phyloP scores from a whole-genome alignment of 92 coral and sea anemone species.

The Heliopora coerulea region DNA sequence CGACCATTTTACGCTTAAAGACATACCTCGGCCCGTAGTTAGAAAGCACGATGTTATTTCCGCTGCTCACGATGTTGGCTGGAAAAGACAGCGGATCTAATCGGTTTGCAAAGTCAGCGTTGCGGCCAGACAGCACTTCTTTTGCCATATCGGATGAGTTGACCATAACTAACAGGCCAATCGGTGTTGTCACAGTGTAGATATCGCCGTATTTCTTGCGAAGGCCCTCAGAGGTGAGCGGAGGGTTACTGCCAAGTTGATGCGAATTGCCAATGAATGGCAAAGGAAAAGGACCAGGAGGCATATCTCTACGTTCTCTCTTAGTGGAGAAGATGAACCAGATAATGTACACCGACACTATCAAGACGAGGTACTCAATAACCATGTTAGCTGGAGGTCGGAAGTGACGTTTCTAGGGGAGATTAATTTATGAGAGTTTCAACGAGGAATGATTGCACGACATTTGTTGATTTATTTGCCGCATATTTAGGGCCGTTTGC shows the following conservation, averaged over 20 bases:
- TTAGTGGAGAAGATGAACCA: too few species aligned
- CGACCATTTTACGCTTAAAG: constrained; percentile 31
- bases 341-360: too few species aligned
- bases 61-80: constrained; percentile 13
- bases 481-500: too few species aligned
- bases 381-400: too few species aligned
- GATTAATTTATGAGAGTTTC: too few species aligned
- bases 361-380: too few species aligned
- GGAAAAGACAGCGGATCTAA: constrained; percentile 47
- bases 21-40: constrained; percentile 50
- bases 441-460: too few species aligned
- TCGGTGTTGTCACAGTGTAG: constrained; percentile 50
- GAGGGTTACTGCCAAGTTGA: constrained; percentile 41
- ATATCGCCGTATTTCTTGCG: constrained; percentile 48
- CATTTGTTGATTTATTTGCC: too few species aligned
- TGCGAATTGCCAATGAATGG: constrained; percentile 48
- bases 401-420: too few species aligned
- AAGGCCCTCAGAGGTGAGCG: constrained; percentile 26
- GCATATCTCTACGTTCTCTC: too few species aligned
- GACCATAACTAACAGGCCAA: constrained; percentile 52
- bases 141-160: constrained; percentile 53
- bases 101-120: constrained; percentile 60
- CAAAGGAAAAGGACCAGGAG: constrained; percentile 59
- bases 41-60: constrained; percentile 51
- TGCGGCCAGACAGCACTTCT: constrained; percentile 49